Evolutionary conservation across 2,888 invertebrate species (phyloP).

Genomic region (Tricholauxania praeusta): DNA sequence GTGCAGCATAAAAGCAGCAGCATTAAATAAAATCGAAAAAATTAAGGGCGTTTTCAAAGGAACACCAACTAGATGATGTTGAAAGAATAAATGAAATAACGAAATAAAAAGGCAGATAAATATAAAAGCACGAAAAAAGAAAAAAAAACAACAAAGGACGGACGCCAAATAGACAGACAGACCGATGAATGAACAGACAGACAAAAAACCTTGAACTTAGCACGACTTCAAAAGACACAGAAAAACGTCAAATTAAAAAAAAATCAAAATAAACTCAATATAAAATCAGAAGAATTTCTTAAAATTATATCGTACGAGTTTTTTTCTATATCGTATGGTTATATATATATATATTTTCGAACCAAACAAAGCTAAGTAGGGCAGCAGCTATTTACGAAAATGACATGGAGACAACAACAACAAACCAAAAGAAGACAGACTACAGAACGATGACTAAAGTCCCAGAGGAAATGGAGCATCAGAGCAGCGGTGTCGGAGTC

Average conservation of each 20-base stretch:
- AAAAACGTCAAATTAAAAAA: background rate
- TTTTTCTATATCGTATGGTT: background rate
- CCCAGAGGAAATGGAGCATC: conserved; percentile 24
- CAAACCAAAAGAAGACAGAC: background rate
- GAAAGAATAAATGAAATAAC: no score
- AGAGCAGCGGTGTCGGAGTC: background rate
- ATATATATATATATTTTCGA: background rate
- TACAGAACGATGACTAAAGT: conserved; percentile 4
- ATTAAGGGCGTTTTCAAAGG: no score
- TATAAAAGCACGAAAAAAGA: background rate
- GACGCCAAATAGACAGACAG: background rate
- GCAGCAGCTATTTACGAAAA: conserved; percentile 21
- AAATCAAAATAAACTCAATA: conserved; percentile 4
- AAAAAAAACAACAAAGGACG: background rate
- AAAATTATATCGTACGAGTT: background rate
- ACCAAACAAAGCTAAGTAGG: conserved; percentile 12
- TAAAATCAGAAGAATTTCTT: background rate
- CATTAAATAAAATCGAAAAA: no score
- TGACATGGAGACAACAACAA: background rate
- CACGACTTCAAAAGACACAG: conserved; percentile 9
- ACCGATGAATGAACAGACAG: background rate
- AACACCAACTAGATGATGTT: no score
- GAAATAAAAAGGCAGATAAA: background rate
- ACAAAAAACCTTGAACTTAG: conserved; percentile 31
- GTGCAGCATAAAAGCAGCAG: background rate